Percentiles rank a stretch among this genome's conserved stretches.
Evolutionary conservation across 2,797 vertebrate genomes (phyloP).

Genomic region (Taenioides sp.): DNA sequence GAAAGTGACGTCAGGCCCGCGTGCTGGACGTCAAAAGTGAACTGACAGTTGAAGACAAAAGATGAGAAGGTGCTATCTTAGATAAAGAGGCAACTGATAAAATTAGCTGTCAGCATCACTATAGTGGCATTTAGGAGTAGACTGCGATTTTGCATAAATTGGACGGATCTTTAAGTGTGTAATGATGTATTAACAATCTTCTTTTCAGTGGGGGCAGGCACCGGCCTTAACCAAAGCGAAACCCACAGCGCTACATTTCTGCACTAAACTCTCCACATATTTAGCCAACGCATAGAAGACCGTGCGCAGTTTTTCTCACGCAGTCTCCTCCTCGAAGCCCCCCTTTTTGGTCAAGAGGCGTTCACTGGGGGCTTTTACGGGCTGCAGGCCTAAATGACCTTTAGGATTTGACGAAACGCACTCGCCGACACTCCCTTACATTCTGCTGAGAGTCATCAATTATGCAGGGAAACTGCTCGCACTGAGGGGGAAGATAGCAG

Average conservation of each 20-base stretch:
- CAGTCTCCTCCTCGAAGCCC: constrained; percentile 13
- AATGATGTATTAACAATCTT: neutral
- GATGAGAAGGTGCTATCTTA: neutral
- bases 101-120: neutral
- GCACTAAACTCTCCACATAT: constrained; percentile 33
- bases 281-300: constrained; percentile 21
- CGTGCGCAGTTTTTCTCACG: constrained; percentile 27
- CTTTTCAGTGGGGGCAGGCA: neutral
- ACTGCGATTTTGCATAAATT: neutral
- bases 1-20: constrained; percentile 20
- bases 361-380: constrained; percentile 21
- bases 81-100: neutral
- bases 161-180: neutral
- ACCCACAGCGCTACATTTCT: constrained; percentile 22
- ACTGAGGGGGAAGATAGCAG: constrained; percentile 82
- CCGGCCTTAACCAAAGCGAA: constrained; percentile 17
- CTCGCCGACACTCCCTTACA: constrained; percentile 80
- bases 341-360: neutral
- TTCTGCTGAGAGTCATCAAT: constrained; percentile 86
- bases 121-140: constrained; percentile 1
- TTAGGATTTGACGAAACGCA: constrained; percentile 55
- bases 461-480: constrained; percentile 84
- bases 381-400: constrained; percentile 63
- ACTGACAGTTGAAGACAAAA: neutral
- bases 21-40: neutral